Percentiles rank a stretch among this genome's conserved stretches.
Evolutionary conservation across 2,113 vertebrate species (phyloP).

Genomic region (Mus pahari): DNA sequence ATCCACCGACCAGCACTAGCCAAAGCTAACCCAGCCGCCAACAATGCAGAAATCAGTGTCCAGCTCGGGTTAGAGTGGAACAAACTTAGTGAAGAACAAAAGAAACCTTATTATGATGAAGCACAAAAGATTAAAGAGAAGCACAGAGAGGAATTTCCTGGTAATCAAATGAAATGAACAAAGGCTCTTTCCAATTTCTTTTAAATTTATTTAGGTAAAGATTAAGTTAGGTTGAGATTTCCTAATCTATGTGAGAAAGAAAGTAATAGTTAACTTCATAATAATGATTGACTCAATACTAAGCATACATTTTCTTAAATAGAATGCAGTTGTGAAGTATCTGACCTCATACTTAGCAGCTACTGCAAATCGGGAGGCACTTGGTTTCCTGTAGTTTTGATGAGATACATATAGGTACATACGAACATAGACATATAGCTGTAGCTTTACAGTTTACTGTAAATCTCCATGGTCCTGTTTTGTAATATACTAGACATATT

Average conservation of each 20-base stretch:
- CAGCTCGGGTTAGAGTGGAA: conserved; percentile 91
- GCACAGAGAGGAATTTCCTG: conserved; percentile 91
- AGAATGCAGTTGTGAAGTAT: not conserved
- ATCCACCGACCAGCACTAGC: conserved; percentile 88
- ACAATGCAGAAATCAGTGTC: conserved; percentile 86
- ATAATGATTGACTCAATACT: conserved; percentile 10
- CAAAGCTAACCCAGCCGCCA: conserved; percentile 86
- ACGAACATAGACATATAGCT: not conserved
- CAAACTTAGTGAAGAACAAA: conserved; percentile 91
- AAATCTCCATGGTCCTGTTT: conserved; percentile 50
- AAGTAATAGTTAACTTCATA: conserved; percentile 38
- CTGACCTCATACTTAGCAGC: conserved; percentile 36
- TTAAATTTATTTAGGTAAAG: conserved; percentile 71
- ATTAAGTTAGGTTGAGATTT: conserved; percentile 58
- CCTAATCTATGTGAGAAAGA: conserved; percentile 22
- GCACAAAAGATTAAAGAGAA: conserved; percentile 89
- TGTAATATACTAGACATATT: conserved; percentile 38
- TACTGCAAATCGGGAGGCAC: not conserved
- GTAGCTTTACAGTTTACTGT: conserved; percentile 12
- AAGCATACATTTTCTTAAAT: conserved; percentile 50
- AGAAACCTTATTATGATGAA: conserved; percentile 91
- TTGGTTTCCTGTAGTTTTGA: conserved; percentile 24
- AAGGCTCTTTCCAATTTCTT: conserved; percentile 62
- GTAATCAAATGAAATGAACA: conserved; percentile 84
- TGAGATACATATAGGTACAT: not conserved